Conservation (phyloP, 2,888 invertebrate genomes). For the Elgonia sp. region DNA sequence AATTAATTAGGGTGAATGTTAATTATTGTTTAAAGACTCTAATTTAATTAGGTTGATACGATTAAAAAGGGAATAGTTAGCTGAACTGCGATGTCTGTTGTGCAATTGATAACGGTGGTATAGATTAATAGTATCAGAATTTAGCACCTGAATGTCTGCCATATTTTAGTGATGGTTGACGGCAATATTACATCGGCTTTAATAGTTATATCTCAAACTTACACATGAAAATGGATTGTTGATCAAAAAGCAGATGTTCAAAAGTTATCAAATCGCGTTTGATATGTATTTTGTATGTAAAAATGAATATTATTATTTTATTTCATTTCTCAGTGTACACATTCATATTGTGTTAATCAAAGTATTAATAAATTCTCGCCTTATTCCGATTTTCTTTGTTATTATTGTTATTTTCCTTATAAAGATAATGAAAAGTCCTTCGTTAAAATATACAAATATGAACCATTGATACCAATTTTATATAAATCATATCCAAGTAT, state of each 20-base stretch:
- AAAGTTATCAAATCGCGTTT: too few relatives aligned
- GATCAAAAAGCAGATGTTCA: neutral
- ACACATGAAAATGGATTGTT: neutral
- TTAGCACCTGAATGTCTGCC: conserved; percentile 34
- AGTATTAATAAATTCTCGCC: too few relatives aligned
- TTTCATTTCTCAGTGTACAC: too few relatives aligned
- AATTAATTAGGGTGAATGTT: neutral
- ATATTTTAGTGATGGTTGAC: conserved; percentile 23
- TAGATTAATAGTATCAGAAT: conserved; percentile 45
- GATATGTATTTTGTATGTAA: too few relatives aligned
- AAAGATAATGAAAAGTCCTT: neutral
- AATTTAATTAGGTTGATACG: too few relatives aligned
- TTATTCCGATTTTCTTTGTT: too few relatives aligned
- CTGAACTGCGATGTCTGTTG: too few relatives aligned
- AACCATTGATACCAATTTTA: conserved; percentile 31
- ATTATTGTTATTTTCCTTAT: neutral
- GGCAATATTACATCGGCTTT: conserved; percentile 40
- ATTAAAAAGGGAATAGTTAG: too few relatives aligned
- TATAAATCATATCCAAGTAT: conserved; percentile 34
- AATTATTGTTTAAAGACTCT: too few relatives aligned
- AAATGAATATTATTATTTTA: too few relatives aligned
- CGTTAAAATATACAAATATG: conserved; percentile 3
- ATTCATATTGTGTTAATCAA: too few relatives aligned
- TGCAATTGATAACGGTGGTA: conserved; percentile 4
- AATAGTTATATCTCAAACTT: conserved; percentile 16